Base-by-base conservation (phyloP, 2,797 vertebrate species). In the Carcharodon carcharias region DNA sequence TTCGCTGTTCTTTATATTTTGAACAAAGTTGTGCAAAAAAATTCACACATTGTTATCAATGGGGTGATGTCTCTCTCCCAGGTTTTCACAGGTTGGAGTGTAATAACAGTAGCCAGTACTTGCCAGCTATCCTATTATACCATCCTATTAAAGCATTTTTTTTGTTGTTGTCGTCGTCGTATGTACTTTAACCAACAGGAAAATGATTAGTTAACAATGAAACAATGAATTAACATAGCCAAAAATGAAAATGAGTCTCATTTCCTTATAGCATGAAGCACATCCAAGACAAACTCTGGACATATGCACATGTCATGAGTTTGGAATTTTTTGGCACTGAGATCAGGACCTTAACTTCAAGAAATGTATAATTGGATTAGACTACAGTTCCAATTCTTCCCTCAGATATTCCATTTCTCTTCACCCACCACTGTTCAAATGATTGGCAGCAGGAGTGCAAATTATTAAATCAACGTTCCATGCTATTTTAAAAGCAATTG, bases 381-480 rank as follows among this genome's bases (percentile, higher is more conserved):
- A 95, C 65, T 8, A 69, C 40, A 95, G 63, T 95, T 95, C 92
- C 67, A 21, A 31, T 31, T 21, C 40, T 50, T 67, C 65, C 21
- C 65, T 71, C 23, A 71, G n/a, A 16, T 91, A 50, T 45, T 69
- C 40, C 65, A 69, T 95, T 95, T 50, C 93, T 50, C n/a, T 71
- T 69, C n/a, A 69, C 65, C 40, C 8, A 95, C 61, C 93, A 71
- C 6, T 71, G 65, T 95, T 95, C 45, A 71, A 95, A 95, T 69
- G 65, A 50, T 54, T 95, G 92, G 65, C 63, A 71, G 93, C 65
- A 71, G 93, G 23, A 71, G 40, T 71, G 93, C 93, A 67, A 69
- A 31, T 69, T 71, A 50, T 95, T 92, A 69, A 95, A 71, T 69
- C 63, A 95, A 95, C n/a, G 31, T 71, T 95, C 93, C 45, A 95